Conservation (phyloP, 2,797 vertebrate genomes). For the Eulemur rubriventer region DNA sequence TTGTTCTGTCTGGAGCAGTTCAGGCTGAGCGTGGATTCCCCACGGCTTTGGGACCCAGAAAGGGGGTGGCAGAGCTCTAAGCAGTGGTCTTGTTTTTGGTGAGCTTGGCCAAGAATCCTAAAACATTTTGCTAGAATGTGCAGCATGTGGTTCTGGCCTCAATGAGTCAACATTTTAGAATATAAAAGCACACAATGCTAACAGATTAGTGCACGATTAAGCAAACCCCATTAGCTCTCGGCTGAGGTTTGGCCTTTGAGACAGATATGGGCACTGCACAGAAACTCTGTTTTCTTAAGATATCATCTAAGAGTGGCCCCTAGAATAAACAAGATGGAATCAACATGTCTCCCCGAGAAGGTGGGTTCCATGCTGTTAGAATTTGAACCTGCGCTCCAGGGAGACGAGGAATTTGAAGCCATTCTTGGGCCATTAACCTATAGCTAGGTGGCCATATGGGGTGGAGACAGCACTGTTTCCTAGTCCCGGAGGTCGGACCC, state of each 20-base stretch:
- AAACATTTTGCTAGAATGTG: neutral
- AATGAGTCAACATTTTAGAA: neutral
- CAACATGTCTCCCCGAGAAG: rapidly evolving
- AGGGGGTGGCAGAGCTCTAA: neutral
- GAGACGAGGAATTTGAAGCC: neutral
- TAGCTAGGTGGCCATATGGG: rapidly evolving
- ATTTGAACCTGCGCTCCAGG: neutral
- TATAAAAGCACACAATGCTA: neutral
- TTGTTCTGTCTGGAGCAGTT: too few relatives aligned
- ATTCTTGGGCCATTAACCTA: neutral
- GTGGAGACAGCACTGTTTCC: rapidly evolving
- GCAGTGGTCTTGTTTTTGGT: neutral
- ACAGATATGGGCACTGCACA: rapidly evolving
- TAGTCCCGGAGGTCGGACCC: neutral
- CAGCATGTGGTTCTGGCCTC: too few relatives aligned
- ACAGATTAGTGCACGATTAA: rapidly evolving
- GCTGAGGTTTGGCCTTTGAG: neutral
- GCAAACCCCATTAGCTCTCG: neutral
- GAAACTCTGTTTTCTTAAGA: neutral
- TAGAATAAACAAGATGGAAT: neutral
- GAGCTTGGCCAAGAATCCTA: neutral
- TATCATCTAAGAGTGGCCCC: neutral
- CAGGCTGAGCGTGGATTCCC: neutral
- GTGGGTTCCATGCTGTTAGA: neutral
- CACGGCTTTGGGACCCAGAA: neutral